These are phyloP conservation scores for Mythimna lalbum DNA, from an alignment of 2,888 invertebrate species.

Conservation along the genomic window DNA sequence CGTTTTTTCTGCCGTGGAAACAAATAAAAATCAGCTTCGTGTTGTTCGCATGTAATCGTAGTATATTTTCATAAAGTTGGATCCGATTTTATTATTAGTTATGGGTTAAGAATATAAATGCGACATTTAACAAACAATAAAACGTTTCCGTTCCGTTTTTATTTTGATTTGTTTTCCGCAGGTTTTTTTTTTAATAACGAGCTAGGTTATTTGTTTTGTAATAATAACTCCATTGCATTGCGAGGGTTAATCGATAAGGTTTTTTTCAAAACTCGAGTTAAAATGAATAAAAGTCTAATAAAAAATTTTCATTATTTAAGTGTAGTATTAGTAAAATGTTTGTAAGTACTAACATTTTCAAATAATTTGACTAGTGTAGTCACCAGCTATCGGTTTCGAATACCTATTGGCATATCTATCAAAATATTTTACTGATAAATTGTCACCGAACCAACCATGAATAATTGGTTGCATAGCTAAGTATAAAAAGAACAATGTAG, in stretches of 20 bases:
- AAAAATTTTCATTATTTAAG: not conserved
- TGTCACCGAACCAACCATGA: conserved; percentile 9
- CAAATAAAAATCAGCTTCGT: conserved; percentile 55
- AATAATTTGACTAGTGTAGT: not conserved
- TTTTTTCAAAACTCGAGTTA: not conserved
- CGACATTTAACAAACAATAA: conserved; percentile 41
- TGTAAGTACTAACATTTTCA: not conserved
- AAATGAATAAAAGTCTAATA: not conserved
- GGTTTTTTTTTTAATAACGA: conserved; percentile 4
- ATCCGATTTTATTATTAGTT: conserved; percentile 51
- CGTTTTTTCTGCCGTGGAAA: conserved; percentile 37
- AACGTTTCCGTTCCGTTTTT: conserved; percentile 42
- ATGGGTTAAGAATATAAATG: conserved; percentile 46
- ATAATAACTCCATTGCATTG: conserved; percentile 18
- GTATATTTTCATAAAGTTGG: conserved; percentile 45
- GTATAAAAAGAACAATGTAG: conserved; percentile 1
- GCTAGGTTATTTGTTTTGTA: conserved; percentile 11
- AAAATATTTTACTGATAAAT: conserved; percentile 7
- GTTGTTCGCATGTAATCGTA: conserved; percentile 49
- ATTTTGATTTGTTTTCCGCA: conserved; percentile 21
- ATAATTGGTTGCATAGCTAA: conserved; percentile 14
- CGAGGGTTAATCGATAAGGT: conserved; percentile 3
- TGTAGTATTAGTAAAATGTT: too few species aligned
- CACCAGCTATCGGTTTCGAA: not conserved
- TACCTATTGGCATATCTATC: not conserved